Conservation (phyloP, 2,797 vertebrate species). For the Emys orbicularis region DNA sequence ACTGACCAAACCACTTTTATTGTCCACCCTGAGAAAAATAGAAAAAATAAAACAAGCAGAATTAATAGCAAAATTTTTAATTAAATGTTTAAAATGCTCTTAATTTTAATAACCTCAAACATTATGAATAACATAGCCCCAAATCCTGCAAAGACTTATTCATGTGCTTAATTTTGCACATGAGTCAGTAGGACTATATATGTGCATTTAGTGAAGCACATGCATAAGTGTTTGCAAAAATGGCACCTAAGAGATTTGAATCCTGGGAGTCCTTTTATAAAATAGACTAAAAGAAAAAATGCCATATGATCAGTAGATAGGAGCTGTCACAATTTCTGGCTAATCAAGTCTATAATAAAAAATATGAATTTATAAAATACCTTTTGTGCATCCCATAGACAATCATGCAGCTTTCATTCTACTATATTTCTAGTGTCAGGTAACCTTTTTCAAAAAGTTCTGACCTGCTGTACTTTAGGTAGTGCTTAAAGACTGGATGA, state of each 20-base stretch:
- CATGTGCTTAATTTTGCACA: not conserved
- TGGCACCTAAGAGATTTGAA: accelerated
- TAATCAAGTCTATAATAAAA: not conserved
- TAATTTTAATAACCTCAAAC: constrained; percentile 30
- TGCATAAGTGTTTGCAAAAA: not conserved
- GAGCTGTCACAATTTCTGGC: not conserved
- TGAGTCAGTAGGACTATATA: not conserved
- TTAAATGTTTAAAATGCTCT: not conserved
- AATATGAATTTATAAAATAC: not conserved
- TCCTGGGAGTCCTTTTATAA: not conserved
- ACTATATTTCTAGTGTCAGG: not conserved
- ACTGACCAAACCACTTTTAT: not conserved
- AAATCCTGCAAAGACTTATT: not conserved
- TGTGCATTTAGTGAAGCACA: not conserved
- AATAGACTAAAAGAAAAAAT: not conserved
- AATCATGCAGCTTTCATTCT: not conserved
- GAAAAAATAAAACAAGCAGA: not conserved
- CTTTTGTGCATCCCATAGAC: not conserved
- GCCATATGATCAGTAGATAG: not conserved
- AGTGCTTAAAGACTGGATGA: not conserved
- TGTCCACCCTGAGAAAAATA: not conserved
- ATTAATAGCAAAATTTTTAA: not conserved
- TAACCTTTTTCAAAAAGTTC: not conserved
- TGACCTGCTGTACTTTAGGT: not conserved
- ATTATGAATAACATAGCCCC: not conserved